Percentiles rank a stretch among this genome's conserved stretches.
Conservation (phyloP, 2,113 vertebrate genomes). For the Pristiophorus japonicus region DNA sequence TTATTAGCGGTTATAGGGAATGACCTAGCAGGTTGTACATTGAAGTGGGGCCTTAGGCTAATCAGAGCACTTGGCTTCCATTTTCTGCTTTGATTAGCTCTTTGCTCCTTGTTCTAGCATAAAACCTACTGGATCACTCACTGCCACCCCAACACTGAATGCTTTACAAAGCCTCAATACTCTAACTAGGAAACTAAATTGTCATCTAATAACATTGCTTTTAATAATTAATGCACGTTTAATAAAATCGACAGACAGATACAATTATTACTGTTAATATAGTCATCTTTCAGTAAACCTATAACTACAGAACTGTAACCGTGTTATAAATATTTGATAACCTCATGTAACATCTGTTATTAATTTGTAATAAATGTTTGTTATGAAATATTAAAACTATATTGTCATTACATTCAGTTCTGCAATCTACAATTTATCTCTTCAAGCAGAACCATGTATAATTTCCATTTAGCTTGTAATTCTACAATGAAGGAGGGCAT, state of each 20-base stretch:
- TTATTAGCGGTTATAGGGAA: not conserved
- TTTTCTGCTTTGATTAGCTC: slow-evolving; percentile 7
- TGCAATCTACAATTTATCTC: slow-evolving; percentile 30
- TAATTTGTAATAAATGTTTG: slow-evolving; percentile 35
- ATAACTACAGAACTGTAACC: slow-evolving; percentile 16
- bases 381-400: slow-evolving; percentile 31
- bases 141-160: not conserved
- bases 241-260: not conserved
- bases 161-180: not conserved
- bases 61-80: not conserved
- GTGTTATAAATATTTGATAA: slow-evolving; percentile 32
- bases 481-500: slow-evolving; percentile 5
- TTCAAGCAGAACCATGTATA: slow-evolving; percentile 13
- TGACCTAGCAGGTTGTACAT: not conserved
- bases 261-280: slow-evolving; percentile 1
- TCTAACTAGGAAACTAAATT: too few species aligned
- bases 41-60: not conserved
- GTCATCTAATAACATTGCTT: not conserved
- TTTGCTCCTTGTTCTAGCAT: not conserved
- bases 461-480: slow-evolving; percentile 16
- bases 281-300: slow-evolving; percentile 5
- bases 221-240: slow-evolving; percentile 19
- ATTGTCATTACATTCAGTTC: slow-evolving; percentile 26
- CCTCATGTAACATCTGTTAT: slow-evolving; percentile 31
- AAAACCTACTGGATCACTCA: not conserved